These are phyloP conservation scores for Sciurus carolinensis DNA, from an alignment of 2,797 vertebrate genomes.

Conservation along the genomic window DNA sequence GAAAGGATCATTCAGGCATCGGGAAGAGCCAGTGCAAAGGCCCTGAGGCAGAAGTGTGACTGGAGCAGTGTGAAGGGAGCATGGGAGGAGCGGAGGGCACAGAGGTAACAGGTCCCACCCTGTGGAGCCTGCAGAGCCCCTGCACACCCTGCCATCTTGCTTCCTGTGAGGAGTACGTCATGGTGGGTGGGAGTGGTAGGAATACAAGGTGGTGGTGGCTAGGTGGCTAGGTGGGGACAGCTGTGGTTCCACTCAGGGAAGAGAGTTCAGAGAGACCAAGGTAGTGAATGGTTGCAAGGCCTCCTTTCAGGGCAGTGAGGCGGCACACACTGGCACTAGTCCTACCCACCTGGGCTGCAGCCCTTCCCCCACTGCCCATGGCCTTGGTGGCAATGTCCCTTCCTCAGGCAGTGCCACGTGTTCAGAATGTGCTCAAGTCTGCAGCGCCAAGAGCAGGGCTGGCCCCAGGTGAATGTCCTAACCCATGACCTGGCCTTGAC, in stretches of 20 bases:
- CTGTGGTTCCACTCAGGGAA: not conserved
- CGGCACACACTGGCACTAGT: not conserved
- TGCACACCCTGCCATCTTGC: not conserved
- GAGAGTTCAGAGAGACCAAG: not conserved
- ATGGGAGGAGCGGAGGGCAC: not conserved
- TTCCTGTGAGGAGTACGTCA: not conserved
- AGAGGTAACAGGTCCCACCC: not conserved
- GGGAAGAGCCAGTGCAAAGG: not conserved
- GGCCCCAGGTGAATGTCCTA: rapidly evolving
- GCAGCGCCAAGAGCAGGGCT: no score
- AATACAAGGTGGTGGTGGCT: not conserved
- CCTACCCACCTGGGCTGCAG: not conserved
- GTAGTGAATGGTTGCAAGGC: rapidly evolving
- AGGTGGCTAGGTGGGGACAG: not conserved
- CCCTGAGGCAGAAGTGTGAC: not conserved
- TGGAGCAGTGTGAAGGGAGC: no score
- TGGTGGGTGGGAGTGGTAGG: no score
- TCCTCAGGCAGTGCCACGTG: rapidly evolving
- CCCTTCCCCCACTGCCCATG: not conserved
- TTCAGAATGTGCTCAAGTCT: no score
- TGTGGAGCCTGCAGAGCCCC: not conserved
- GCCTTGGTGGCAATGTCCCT: no score
- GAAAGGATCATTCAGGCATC: not conserved
- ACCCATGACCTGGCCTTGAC: rapidly evolving
- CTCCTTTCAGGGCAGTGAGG: not conserved